Evolutionary conservation across 2,113 vertebrate genomes (phyloP).

Genomic region (Lontra canadensis): DNA sequence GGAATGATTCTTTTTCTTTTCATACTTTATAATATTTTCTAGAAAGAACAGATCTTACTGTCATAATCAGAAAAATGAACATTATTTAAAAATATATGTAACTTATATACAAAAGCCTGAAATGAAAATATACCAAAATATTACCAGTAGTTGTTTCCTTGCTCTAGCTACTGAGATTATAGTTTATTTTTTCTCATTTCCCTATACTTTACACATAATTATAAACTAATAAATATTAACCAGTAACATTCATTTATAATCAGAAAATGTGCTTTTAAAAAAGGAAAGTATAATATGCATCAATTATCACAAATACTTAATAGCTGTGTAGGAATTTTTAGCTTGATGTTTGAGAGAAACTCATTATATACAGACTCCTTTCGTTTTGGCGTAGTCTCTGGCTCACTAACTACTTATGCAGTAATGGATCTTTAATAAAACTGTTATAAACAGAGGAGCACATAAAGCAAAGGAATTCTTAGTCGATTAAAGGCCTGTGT

Average conservation of each 20-base stretch:
- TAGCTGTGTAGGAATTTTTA: neutral
- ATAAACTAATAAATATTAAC: constrained; percentile 6
- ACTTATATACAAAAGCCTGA: neutral
- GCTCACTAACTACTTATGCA: neutral
- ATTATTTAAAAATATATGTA: neutral
- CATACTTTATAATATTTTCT: neutral
- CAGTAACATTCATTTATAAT: neutral
- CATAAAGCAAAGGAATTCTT: neutral
- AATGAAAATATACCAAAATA: constrained; percentile 32
- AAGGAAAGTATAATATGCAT: neutral
- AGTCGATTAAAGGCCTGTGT: neutral
- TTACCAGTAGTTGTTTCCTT: neutral
- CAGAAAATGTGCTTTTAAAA: neutral
- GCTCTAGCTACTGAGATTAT: neutral
- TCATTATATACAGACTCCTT: neutral
- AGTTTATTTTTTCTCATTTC: neutral
- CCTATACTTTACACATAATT: neutral
- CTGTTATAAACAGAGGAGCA: neutral
- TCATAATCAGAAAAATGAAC: neutral
- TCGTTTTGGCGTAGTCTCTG: neutral
- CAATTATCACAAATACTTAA: neutral
- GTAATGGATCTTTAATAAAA: neutral
- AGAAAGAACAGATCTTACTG: neutral
- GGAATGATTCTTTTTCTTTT: neutral
- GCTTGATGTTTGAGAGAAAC: neutral